Evolutionary conservation across 2,888 invertebrate species (phyloP).

Genomic region (Kryphioiulus occultus): DNA sequence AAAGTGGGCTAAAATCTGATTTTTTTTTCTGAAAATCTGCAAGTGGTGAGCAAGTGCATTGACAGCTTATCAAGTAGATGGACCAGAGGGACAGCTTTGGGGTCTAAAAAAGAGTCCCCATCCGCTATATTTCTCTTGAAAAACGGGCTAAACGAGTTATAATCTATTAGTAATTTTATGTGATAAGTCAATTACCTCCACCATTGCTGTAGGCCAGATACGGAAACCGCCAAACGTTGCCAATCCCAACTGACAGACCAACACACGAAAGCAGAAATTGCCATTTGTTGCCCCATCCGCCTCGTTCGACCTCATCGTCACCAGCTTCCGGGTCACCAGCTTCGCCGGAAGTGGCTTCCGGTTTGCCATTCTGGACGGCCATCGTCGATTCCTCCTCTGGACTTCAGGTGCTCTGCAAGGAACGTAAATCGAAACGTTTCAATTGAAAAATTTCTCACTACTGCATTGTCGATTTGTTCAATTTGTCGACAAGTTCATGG

Average conservation of each 20-base stretch:
- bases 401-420: neutral
- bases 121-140: neutral
- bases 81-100: too few relatives aligned
- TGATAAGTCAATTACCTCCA: conserved; percentile 54
- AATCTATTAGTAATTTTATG: neutral
- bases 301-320: conserved; percentile 56
- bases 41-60: too few relatives aligned
- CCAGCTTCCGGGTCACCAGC: neutral
- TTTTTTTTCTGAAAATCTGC: too few relatives aligned
- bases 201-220: conserved; percentile 56
- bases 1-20: too few relatives aligned
- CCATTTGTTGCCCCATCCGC: conserved; percentile 63
- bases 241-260: conserved; percentile 60
- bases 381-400: neutral
- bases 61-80: too few relatives aligned
- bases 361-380: conserved; percentile 37
- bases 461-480: neutral
- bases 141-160: too few relatives aligned
- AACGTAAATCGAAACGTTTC: neutral
- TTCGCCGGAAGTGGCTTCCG: neutral
- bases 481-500: neutral
- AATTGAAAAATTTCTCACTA: neutral
- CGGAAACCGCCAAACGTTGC: conserved; percentile 57
- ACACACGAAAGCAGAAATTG: conserved; percentile 61
- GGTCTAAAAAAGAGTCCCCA: too few relatives aligned